phyloP scores from a whole-genome alignment of 1,140 invertebrate genomes.

The Leptopilina clavipes region DNA sequence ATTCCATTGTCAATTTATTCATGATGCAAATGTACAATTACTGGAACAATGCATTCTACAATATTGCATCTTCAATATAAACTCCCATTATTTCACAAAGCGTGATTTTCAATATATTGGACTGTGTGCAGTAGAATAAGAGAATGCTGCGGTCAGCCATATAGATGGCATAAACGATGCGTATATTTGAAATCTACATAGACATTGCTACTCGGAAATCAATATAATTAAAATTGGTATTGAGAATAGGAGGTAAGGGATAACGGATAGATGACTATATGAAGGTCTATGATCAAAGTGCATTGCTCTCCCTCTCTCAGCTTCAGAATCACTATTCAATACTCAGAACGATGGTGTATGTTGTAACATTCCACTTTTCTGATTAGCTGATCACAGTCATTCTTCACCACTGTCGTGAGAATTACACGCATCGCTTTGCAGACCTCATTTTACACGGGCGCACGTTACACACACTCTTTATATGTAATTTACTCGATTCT shows the following conservation, averaged over 20 bases:
- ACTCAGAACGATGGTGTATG: neutral
- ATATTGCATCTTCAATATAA: neutral
- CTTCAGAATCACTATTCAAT: neutral
- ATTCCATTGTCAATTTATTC: too few relatives aligned
- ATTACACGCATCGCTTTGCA: slow-evolving; percentile 24
- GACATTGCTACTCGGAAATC: neutral
- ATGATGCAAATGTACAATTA: neutral
- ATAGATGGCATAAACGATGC: neutral
- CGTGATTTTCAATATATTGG: neutral
- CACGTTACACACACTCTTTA: neutral
- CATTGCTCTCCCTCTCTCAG: neutral
- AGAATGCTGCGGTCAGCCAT: neutral
- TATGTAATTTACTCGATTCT: neutral
- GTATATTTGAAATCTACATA: neutral
- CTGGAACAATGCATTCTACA: neutral
- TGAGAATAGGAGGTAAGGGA: neutral
- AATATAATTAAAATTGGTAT: neutral
- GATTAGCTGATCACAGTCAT: slow-evolving; percentile 21
- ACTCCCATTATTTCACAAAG: neutral
- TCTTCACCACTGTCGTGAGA: neutral
- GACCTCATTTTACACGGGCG: neutral
- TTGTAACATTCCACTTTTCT: neutral
- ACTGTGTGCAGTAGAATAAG: neutral
- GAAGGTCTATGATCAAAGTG: slow-evolving; percentile 3
- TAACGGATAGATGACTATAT: neutral